These are phyloP conservation scores for Ascidia mentula DNA, from an alignment of 23 tunicate genomes.

Conservation along the genomic window DNA sequence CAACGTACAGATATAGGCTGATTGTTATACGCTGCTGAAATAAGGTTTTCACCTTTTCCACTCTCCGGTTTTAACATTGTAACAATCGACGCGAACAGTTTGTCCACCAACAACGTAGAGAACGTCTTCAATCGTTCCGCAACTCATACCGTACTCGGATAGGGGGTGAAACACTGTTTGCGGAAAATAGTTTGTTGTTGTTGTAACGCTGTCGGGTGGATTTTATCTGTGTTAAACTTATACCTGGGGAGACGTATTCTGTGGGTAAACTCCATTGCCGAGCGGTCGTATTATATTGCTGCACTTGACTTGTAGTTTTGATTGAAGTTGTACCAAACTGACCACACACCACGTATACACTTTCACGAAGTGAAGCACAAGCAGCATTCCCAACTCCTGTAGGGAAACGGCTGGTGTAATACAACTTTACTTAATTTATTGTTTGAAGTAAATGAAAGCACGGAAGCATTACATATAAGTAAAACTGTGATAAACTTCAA, in stretches of 20 bases:
- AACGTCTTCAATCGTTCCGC: conserved; percentile 21
- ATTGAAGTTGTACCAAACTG: conserved; percentile 41
- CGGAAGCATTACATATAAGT: no score
- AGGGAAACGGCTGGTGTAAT: no score
- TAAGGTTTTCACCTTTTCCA: conserved; percentile 75
- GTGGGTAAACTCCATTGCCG: conserved; percentile 47
- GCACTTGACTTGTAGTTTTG: conserved; percentile 40
- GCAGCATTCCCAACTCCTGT: conserved; percentile 69
- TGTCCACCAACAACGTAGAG: conserved; percentile 52
- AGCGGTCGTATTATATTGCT: conserved; percentile 18
- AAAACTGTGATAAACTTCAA: no score
- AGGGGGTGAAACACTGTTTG: conserved; percentile 38
- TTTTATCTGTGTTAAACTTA: no score
- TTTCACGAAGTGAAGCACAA: conserved; percentile 8
- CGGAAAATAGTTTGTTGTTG: neutral
- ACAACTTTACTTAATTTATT: no score
- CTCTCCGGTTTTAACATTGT: conserved; percentile 19
- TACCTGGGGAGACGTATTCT: conserved; percentile 55
- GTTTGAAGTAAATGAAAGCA: no score
- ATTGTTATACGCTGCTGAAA: neutral
- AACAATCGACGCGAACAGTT: conserved; percentile 46
- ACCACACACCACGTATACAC: conserved; percentile 44
- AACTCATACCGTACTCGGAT: conserved; percentile 47
- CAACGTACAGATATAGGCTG: no score
- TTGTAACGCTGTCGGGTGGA: neutral